Conservation (phyloP, 2,888 invertebrate genomes). For the Dioctria linearis region DNA sequence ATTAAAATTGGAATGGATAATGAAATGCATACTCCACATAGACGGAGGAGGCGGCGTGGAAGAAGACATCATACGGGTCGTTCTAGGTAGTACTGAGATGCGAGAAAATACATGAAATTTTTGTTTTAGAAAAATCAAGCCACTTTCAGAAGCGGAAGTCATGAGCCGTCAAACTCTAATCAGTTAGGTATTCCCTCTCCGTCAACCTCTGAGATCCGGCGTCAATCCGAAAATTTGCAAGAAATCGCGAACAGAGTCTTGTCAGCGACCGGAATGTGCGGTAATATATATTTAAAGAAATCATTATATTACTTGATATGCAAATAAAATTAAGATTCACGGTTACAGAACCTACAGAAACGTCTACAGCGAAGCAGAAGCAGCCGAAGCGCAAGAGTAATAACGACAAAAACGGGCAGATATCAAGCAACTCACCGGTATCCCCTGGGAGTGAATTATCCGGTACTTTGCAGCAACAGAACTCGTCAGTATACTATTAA, state of each 20-base stretch:
- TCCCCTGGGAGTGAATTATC: conserved; percentile 67
- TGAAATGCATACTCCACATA: conserved; percentile 66
- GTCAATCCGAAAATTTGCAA: conserved; percentile 56
- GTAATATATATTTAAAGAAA: conserved; percentile 61
- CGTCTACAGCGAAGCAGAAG: conserved; percentile 61
- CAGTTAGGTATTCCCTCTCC: conserved; percentile 17
- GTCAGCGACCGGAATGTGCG: conserved; percentile 67
- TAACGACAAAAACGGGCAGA: conserved; percentile 63
- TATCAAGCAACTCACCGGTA: conserved; percentile 66
- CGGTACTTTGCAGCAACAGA: conserved; percentile 61
- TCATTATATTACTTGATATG: neutral
- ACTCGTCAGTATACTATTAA: conserved; percentile 47
- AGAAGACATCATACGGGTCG: conserved; percentile 56
- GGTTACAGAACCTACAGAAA: conserved; percentile 69
- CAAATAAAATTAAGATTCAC: conserved; percentile 66
- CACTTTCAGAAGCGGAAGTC: conserved; percentile 10
- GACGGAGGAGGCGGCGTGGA: neutral
- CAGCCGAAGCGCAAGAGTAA: conserved; percentile 57
- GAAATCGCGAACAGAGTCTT: conserved; percentile 65
- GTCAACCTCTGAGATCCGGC: conserved; percentile 23
- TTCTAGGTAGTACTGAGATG: neutral
- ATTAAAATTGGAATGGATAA: conserved; percentile 74
- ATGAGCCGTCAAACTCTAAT: conserved; percentile 1
- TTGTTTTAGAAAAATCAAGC: neutral
- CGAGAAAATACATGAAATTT: neutral